phyloP scores from a whole-genome alignment of 2,113 vertebrate genomes.

The Arvicanthis niloticus region DNA sequence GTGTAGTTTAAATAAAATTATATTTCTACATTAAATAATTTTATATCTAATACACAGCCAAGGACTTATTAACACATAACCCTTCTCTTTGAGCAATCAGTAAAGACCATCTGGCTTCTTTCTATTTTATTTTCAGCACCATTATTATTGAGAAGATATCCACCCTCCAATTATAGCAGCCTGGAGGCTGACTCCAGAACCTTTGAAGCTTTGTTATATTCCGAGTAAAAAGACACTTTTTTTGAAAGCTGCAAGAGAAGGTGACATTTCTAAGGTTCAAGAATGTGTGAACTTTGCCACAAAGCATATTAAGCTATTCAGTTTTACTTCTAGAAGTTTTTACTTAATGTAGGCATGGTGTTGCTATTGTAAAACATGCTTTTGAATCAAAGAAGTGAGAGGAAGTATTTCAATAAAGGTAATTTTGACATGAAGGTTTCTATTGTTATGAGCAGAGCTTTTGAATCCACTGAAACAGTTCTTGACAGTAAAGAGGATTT shows the following conservation, averaged over 20 bases:
- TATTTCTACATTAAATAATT: conserved; percentile 9
- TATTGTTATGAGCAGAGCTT: conserved; percentile 57
- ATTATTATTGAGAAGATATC: conserved; percentile 59
- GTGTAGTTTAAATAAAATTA: neutral
- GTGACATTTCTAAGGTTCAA: conserved; percentile 68
- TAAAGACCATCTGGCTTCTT: conserved; percentile 50
- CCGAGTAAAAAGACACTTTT: conserved; percentile 61
- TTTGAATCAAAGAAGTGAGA: conserved; percentile 68
- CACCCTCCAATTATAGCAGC: conserved; percentile 54
- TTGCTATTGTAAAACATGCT: conserved; percentile 64
- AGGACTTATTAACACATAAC: neutral
- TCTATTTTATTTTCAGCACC: conserved; percentile 46
- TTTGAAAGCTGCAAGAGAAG: conserved; percentile 62
- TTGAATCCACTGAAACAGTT: conserved; percentile 31
- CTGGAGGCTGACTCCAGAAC: conserved; percentile 26
- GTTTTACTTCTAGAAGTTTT: conserved; percentile 65
- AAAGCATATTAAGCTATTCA: conserved; percentile 60
- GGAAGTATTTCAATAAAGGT: conserved; percentile 64
- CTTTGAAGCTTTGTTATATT: conserved; percentile 76
- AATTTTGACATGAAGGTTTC: conserved; percentile 72
- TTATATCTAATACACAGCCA: conserved; percentile 8
- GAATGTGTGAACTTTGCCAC: conserved; percentile 69
- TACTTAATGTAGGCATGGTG: conserved; percentile 56
- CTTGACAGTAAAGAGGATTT: conserved; percentile 18
- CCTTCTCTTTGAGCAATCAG: conserved; percentile 21